Percentiles rank a stretch among this genome's conserved stretches.
Evolutionary conservation across 2,113 vertebrate species (phyloP).

Genomic region (Ailurus styani): DNA sequence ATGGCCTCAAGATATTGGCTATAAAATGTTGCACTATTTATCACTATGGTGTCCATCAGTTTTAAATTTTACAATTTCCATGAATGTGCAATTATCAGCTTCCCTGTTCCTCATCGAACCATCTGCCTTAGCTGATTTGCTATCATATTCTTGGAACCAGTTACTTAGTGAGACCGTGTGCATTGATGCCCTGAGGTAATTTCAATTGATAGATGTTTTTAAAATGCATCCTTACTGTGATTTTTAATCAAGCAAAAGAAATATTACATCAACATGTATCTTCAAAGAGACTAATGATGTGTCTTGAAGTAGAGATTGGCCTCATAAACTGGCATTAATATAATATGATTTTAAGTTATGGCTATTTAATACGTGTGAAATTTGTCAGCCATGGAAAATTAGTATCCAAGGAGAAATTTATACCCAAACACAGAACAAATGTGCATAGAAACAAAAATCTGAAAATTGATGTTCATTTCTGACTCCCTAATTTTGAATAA

Average conservation of each 20-base stretch:
- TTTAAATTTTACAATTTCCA: neutral
- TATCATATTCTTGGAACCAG: neutral
- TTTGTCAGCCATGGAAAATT: neutral
- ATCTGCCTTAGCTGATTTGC: neutral
- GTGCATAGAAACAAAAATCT: neutral
- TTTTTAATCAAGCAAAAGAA: neutral
- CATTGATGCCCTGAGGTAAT: neutral
- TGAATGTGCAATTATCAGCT: neutral
- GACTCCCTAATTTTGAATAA: neutral
- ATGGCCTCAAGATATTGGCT: neutral
- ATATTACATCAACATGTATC: neutral
- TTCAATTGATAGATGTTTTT: neutral
- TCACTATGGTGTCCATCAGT: neutral
- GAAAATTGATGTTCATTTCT: constrained; percentile 13
- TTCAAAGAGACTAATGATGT: neutral
- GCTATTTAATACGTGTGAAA: neutral
- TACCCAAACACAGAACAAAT: neutral
- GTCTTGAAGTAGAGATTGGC: neutral
- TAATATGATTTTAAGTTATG: neutral
- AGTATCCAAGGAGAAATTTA: neutral
- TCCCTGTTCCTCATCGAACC: neutral
- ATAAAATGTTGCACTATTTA: neutral
- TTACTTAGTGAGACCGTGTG: neutral
- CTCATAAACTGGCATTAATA: neutral
- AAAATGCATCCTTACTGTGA: neutral